Conservation (phyloP, 2,797 vertebrate species). For the Eulemur mongoz region DNA sequence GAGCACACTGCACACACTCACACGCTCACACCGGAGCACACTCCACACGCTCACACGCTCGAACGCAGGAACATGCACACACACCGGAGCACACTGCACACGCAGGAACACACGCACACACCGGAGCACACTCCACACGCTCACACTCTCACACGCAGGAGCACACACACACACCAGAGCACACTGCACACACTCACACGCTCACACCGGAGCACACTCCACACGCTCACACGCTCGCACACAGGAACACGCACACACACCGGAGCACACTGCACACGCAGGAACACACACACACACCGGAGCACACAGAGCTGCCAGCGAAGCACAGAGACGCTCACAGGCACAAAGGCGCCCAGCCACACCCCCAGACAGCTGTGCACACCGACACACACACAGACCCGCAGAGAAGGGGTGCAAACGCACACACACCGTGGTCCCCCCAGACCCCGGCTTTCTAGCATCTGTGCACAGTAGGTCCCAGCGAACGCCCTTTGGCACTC, state of each 20-base stretch:
- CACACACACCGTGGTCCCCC: rapidly evolving
- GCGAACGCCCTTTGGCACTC: rapidly evolving
- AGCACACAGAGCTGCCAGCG: not conserved
- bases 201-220: no score
- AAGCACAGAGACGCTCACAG: not conserved
- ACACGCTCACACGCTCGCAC: no score
- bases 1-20: not conserved
- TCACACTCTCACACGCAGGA: no score
- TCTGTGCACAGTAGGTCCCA: not conserved
- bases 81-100: not conserved
- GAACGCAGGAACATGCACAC: no score
- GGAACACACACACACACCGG: no score
- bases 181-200: not conserved
- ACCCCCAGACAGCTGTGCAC: not conserved
- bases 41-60: no score
- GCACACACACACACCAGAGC: no score
- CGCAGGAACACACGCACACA: no score
- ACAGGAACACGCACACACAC: not conserved
- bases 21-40: no score
- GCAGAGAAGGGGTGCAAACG: not conserved
- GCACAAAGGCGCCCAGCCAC: not conserved
- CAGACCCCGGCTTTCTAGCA: rapidly evolving
- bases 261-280: not conserved
- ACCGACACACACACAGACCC: not conserved
- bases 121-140: not conserved